Conservation (phyloP, 2,113 vertebrate genomes). For the Larimichthys crocea region DNA sequence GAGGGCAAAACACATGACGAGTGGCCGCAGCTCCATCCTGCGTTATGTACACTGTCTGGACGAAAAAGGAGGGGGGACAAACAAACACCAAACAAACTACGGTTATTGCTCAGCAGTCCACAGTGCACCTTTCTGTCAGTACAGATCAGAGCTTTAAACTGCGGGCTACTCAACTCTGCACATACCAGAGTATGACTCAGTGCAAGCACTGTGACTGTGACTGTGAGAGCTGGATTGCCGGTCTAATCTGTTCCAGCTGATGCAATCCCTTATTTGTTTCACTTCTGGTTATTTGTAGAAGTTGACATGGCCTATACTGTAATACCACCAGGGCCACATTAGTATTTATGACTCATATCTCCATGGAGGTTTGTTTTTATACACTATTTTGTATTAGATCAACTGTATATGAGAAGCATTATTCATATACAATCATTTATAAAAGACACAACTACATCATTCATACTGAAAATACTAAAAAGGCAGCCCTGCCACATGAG, state of each 20-base stretch:
- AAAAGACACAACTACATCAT: not conserved
- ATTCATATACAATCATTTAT: not conserved
- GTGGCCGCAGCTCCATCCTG: constrained; percentile 85
- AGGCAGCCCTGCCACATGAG: no score
- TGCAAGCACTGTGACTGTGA: not conserved
- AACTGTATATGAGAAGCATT: no score
- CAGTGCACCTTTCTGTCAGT: not conserved
- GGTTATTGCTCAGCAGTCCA: not conserved
- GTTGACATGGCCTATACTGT: not conserved
- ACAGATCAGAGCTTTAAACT: not conserved
- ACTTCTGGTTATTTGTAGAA: not conserved
- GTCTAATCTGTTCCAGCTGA: constrained; percentile 35
- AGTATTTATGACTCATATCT: no score
- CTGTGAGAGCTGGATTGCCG: not conserved
- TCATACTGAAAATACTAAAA: not conserved
- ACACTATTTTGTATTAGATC: no score
- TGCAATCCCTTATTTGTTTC: constrained; percentile 14
- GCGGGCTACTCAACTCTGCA: not conserved
- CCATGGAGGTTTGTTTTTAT: no score
- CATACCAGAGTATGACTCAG: constrained; percentile 10
- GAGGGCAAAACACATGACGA: constrained; percentile 88
- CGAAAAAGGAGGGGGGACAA: not conserved
- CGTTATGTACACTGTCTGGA: constrained; percentile 3
- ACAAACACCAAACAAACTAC: not conserved
- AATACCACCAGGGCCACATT: not conserved